Base-by-base conservation (phyloP, 2,888 invertebrate genomes). In the Mellilla xanthometata region DNA sequence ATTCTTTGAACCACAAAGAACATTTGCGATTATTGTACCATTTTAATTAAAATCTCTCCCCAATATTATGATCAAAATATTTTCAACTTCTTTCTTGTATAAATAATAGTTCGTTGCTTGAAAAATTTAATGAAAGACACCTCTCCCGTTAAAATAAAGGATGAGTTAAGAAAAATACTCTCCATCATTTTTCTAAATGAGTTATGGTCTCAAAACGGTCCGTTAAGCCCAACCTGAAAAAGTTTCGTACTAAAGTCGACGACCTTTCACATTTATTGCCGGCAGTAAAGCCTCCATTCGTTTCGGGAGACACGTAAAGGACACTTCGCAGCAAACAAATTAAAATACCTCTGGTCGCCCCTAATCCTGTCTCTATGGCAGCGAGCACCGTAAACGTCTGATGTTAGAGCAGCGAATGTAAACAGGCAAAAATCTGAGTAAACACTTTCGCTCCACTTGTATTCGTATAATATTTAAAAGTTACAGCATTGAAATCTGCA, bases 241-340 rank as follows among this genome's bases (percentile, higher is more conserved):
- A 58, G 46, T 58, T 58, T 46, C 43, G 48, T 44, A 55, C 41
- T 53, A 46, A 54, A 54, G 54, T 51, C 45, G 45, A 48, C 57
- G 57, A 55, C 57, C 54, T 52, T 52, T 54, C 47, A 51, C 54
- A 50, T 55, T 58, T 53, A 58, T 51, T 55, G 51, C 51, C 43
- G 45, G 46, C 51, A 50, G 50, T 52, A 55, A 54, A 55, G 55
- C 53, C 47, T 52, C 41, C 51, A 47, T 52, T 35, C 51, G 36
- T 55, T 57, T 48, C 45, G 39, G 48, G 47, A 51, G 56, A 51
- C 54, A 58, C 54, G 56, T 51, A 54, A 53, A 51, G 52, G 54
- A 52, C 54, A 58, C 56, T 54, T 58, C 33, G 39, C 46, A 46
- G 48, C 50, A 54, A 54, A 58, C 54, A 57, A 54, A 57, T 54